Percentiles rank a stretch among this genome's conserved stretches.
These are phyloP conservation scores for Mormyrus proboscirostris DNA, from an alignment of 2,797 vertebrate species.

Conservation along the genomic window DNA sequence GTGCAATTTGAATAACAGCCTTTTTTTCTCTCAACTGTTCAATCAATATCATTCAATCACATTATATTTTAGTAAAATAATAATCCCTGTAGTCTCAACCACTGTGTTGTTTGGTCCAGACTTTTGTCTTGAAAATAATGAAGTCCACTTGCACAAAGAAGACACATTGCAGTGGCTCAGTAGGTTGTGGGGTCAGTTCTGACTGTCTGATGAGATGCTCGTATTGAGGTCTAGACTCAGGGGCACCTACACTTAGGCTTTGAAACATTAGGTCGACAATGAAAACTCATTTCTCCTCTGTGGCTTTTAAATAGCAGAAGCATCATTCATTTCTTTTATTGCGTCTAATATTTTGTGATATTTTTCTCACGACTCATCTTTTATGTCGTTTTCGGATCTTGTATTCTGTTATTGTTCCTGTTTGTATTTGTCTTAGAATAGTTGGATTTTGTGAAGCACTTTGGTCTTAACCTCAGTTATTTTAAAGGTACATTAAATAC, in stretches of 20 bases:
- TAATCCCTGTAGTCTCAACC: background rate
- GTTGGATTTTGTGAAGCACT: too few relatives aligned
- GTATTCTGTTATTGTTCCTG: background rate
- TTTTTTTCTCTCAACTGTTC: background rate
- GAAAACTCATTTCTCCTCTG: background rate
- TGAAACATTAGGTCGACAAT: background rate
- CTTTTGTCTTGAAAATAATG: background rate
- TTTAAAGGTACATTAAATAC: too few relatives aligned
- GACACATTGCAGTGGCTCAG: background rate
- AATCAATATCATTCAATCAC: background rate
- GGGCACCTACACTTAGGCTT: background rate
- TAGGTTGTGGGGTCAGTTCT: background rate
- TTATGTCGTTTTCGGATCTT: background rate
- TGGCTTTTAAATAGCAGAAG: background rate
- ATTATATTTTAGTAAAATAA: background rate
- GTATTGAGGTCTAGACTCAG: too few relatives aligned
- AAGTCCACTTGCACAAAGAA: background rate
- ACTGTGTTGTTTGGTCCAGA: background rate
- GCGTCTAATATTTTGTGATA: too few relatives aligned
- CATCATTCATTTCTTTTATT: background rate
- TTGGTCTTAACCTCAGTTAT: too few relatives aligned
- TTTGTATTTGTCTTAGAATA: too few relatives aligned
- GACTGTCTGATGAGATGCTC: background rate
- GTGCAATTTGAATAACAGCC: background rate
- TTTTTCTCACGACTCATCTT: background rate